A percentile compares a stretch with the other conserved stretches of the same genome.
phyloP scores from a whole-genome alignment of 2,113 vertebrate genomes.

The Hyla sarda region DNA sequence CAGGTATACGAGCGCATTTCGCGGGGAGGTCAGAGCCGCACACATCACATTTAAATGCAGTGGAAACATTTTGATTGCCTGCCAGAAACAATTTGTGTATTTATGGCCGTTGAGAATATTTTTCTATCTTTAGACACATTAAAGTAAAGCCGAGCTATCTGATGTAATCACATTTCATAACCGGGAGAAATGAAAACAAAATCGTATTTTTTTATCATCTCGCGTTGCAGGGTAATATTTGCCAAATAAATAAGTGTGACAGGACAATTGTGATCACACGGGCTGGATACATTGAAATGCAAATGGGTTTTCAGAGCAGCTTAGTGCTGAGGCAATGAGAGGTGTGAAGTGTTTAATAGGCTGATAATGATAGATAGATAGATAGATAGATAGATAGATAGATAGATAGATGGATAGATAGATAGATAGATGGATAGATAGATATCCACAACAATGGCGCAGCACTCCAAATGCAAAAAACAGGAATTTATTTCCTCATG shows the following conservation, averaged over 20 bases:
- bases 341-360: not conserved
- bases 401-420: not conserved
- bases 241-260: conserved; percentile 59
- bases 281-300: conserved; percentile 48
- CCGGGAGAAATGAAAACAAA: conserved; percentile 49
- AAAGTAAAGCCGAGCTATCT: conserved; percentile 53
- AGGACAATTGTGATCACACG: conserved; percentile 52
- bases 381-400: conserved; percentile 31
- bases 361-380: conserved; percentile 8
- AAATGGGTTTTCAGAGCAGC: conserved; percentile 42
- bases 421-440: not conserved
- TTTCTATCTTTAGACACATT: conserved; percentile 58
- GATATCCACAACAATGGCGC: too few relatives aligned
- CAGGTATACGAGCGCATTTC: conserved; percentile 21
- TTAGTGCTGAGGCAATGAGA: not conserved
- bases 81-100: conserved; percentile 59
- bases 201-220: conserved; percentile 54
- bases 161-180: conserved; percentile 59
- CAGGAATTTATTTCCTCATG: too few relatives aligned
- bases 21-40: conserved; percentile 39
- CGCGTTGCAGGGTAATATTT: conserved; percentile 23
- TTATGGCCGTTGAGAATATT: conserved; percentile 55
- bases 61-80: conserved; percentile 59
- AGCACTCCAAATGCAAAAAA: too few relatives aligned
- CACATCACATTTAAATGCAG: conserved; percentile 31